Base-by-base conservation (phyloP, 2,113 vertebrate genomes). In the Labeo rohita region DNA sequence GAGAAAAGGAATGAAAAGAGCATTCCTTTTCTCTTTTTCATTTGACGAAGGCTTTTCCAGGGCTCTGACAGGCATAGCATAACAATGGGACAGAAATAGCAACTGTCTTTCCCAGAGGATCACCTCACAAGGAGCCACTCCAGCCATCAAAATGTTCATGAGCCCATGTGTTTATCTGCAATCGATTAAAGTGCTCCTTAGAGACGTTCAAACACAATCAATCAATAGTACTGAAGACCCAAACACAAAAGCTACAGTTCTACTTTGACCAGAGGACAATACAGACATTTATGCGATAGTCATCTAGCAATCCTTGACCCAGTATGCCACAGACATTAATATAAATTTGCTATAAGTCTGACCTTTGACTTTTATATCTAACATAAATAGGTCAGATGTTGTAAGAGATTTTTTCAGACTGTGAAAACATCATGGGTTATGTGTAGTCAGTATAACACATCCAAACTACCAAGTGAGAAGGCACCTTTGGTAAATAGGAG, bases 181-280 rank as follows among this genome's bases (percentile, higher is more conserved):
- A 91, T 91, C 90, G 89, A 93, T 93, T 92, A 88, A 90, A 88
- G 90, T 90, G 87, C 84, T 89, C 90, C 90, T 91, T 83, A 88
- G 90, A 90, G 92, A 91, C 50, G 9, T 56, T 85, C 84, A 83
- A 87, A 65, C 87, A 86, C 74, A 15, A 82, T 80, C 91, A 84
- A 92, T 93, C 92, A 92, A 94, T 93, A 89, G 73, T 68, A 87
- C 84, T 85, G 34, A 43, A 88, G 89, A 88, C 89, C 89, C 86
- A 74, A 88, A 89, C 84, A 65, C 80, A 85, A 81, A 85, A 77
- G 91, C 87, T 66, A 85, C 89, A 89, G 77, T 85, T 63, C 76
- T 75, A 77, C 83, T 88, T 88, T 89, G 74, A 81, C 85, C 82
- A 78, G 70, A 28, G 75, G 12, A 63, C 78, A 85, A 80, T 43